phyloP scores from a whole-genome alignment of 2,888 invertebrate species.

The Athetis lepigone region DNA sequence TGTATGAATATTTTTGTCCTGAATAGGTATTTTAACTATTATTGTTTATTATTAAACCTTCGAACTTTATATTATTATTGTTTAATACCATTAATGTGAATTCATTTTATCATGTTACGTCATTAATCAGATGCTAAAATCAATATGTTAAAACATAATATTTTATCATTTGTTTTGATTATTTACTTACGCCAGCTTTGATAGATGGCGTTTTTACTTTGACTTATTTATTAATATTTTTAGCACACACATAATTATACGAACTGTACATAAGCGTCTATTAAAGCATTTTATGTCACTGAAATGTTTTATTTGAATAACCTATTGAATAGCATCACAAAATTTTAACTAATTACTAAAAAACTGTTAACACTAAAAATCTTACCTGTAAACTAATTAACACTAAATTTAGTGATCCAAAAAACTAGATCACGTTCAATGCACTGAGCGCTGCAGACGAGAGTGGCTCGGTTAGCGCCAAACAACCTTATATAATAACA shows the following conservation, averaged over 20 bases:
- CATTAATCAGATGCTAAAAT: no score
- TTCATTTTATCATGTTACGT: no score
- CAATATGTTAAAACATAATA: no score
- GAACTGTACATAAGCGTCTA: neutral
- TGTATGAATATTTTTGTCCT: no score
- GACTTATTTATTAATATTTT: no score
- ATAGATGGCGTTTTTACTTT: no score
- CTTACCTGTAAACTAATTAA: constrained; percentile 71
- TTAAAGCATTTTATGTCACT: neutral
- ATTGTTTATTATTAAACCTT: no score
- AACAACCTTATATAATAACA: constrained; percentile 89
- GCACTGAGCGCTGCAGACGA: constrained; percentile 80
- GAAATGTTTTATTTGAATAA: neutral
- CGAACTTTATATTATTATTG: no score
- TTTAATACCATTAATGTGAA: no score
- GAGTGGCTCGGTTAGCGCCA: constrained; percentile 78
- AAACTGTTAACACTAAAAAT: constrained; percentile 9
- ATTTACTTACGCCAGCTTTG: no score
- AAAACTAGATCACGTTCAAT: constrained; percentile 79
- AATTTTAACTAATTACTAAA: constrained; percentile 1
- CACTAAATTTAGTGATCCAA: constrained; percentile 58
- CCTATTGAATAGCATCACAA: neutral
- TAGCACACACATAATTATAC: neutral
- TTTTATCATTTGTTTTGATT: no score
- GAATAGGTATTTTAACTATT: no score